phyloP scores from a whole-genome alignment of 2,113 vertebrate genomes.

The Prolemur simus region DNA sequence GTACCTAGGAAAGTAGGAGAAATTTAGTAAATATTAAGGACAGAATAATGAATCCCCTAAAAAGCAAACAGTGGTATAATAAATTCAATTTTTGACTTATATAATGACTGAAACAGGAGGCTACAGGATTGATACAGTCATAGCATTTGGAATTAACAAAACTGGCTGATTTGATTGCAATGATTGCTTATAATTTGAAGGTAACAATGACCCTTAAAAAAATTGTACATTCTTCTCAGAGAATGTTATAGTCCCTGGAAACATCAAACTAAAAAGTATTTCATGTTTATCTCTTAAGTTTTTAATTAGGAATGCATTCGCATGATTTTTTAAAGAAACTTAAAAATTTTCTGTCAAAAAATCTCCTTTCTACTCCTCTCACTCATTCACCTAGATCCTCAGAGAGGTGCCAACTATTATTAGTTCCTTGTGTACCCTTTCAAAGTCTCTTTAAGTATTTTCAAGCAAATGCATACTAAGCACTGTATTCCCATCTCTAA shows the following conservation, averaged over 20 bases:
- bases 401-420: neutral
- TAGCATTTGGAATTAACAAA: neutral
- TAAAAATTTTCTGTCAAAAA: neutral
- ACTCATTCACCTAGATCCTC: neutral
- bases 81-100: neutral
- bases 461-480: neutral
- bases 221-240: neutral
- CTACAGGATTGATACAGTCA: neutral
- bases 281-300: neutral
- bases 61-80: neutral
- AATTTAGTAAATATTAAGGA: neutral
- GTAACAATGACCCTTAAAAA: neutral
- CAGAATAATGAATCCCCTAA: neutral
- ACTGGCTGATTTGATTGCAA: neutral
- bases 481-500: neutral
- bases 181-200: neutral
- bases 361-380: neutral
- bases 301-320: neutral
- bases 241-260: neutral
- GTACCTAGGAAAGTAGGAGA: neutral
- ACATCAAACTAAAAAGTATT: neutral
- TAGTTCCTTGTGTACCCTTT: neutral
- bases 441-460: neutral
- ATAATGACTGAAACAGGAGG: neutral
- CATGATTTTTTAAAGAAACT: neutral